Evolutionary conservation across 2,888 invertebrate species (phyloP).

Genomic region (Machimus rusticus): DNA sequence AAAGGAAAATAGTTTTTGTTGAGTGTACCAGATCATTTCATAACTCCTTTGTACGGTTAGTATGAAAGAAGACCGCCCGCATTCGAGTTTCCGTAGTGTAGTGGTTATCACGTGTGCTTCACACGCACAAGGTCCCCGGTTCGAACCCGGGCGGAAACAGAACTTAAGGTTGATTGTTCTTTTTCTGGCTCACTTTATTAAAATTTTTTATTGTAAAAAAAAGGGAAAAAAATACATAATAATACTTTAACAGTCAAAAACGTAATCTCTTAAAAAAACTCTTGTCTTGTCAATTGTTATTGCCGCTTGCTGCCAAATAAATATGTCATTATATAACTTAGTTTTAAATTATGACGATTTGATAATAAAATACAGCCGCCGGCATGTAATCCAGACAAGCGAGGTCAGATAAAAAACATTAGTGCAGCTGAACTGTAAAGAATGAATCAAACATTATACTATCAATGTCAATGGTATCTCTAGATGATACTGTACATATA

Average conservation of each 20-base stretch:
- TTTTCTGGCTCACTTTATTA: too few relatives aligned
- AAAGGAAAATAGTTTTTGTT: too few relatives aligned
- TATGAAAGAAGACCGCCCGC: neutral
- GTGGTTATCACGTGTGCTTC: conserved; percentile 65
- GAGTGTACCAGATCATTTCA: too few relatives aligned
- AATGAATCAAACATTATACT: neutral
- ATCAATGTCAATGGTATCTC: neutral
- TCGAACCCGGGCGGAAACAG: conserved; percentile 64
- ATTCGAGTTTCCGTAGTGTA: conserved; percentile 62
- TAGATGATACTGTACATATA: neutral
- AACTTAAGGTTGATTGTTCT: neutral
- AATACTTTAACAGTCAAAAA: too few relatives aligned
- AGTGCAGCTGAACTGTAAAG: neutral
- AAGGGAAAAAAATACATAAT: too few relatives aligned
- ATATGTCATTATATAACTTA: too few relatives aligned
- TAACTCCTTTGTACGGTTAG: too few relatives aligned
- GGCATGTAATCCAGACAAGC: neutral
- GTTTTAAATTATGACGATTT: neutral
- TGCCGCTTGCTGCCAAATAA: too few relatives aligned
- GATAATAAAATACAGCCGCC: neutral
- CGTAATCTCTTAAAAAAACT: neutral
- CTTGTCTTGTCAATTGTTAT: too few relatives aligned
- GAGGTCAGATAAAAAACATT: neutral
- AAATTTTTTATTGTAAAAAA: too few relatives aligned
- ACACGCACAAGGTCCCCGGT: conserved; percentile 66